Evolutionary conservation across 2,888 invertebrate genomes (phyloP), one percentile per base, ranked within the genome.

Genomic region (Tubiluchus corallicola): DNA sequence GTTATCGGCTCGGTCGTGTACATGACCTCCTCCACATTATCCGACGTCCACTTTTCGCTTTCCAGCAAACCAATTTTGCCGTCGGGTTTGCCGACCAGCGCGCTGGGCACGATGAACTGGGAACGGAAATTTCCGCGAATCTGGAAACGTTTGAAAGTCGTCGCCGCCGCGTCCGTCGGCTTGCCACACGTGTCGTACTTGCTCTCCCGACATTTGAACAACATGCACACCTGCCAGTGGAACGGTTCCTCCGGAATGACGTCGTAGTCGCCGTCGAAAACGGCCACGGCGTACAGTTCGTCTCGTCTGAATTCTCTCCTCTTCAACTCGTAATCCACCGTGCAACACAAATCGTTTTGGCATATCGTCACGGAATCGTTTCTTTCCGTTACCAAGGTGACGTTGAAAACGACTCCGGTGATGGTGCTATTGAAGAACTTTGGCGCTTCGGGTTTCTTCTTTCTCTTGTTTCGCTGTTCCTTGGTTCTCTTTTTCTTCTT

Each of bases 291-390:
- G n/a, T 29, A 29, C 29, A 29, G 29, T n/a, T 29, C 29, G n/a
- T 29, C 29, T 9, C 29, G 9, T 29, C 18, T 17, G 4, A 4
- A 4, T 4, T 20, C 18, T n/a, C 20, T 17, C 4, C 17, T 19
- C n/a, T 16, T 15, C 20, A 4, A 37, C 29, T 4, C n/a, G 17
- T 42, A 42, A 18, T 40, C 37, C 5, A 42, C 4, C 3, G 20
- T 20, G 40, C 42, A 42, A 16, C 42, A 42, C 18, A 42, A 29
- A 4, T 40, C 40, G 9, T 37, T 16, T n/a, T 39, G 37, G 40
- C 42, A 42, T n/a, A 42, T 4, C 4, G 15, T 42, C 13, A 29
- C 5, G 4, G 13, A 5, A 16, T 5, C 40, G n/a, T n/a, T 40
- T 13, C 21, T 19, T 4, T 4, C 4, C 5, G 13, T 16, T 4